Evolutionary conservation across 1,140 invertebrate genomes (phyloP), one percentile per base, ranked within the genome.

Genomic region (Tachypleus tridentatus): DNA sequence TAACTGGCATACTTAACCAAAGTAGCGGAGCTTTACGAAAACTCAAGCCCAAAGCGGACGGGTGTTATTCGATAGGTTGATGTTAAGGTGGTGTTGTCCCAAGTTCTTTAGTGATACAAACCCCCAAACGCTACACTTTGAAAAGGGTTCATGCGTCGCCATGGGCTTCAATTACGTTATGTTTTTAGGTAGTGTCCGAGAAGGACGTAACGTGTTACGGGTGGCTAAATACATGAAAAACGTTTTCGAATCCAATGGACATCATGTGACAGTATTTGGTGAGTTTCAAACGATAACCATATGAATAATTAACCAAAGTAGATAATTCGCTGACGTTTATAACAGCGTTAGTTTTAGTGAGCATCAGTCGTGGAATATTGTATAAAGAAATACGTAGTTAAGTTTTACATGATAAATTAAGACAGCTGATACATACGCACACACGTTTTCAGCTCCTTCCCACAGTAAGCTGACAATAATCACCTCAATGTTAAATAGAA

Each of bases 141-240:
- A 29, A 29, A 29, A 29, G 29, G 29, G 29, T 29, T 29, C 29
- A 29, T 29, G 29, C 29, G 29, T 29, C 29, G 29, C 29, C 29
- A 29, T 29, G 29, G 29, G 29, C 29, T 29, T 29, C 29, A 29
- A 29, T 29, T 29, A 29, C 29, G 29, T 66, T 7, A 5, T 70
- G n/a, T 72, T 72, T 61, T 59, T 72, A 3, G 71, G 71, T n/a
- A 69, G 67, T 48, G 69, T 70, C 6, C 70, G 71, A 3, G 69
- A 67, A 50, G 71, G 71, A 4, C 62, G 71, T 56, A 67, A 65
- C 10, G 72, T 63, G 9, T 63, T 58, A 51, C 67, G 71, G 57
- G 65, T 72, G 0, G 67, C 71, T 4, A 65, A 65, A 54, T 75
- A 75, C 54, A 72, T 77, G n/a, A 57, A 72, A 62, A 70, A 71